A percentile compares a stretch with the other conserved stretches of the same genome.
These are phyloP conservation scores for Forbesichthys agassizii DNA, from an alignment of 2,113 vertebrate genomes.

Conservation along the genomic window DNA sequence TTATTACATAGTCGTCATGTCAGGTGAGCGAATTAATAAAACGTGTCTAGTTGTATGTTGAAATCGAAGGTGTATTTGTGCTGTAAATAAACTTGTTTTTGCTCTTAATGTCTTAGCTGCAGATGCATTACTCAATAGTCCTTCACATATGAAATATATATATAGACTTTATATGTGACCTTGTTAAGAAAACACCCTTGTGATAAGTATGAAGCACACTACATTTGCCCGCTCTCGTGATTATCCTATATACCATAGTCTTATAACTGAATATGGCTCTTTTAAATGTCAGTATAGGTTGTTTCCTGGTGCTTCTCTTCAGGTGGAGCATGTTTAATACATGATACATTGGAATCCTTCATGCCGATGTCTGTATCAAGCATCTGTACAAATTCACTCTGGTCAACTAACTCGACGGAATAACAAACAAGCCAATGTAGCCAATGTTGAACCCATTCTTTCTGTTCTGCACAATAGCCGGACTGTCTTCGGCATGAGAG, in stretches of 20 bases:
- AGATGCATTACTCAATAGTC: not conserved
- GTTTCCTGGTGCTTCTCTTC: not conserved
- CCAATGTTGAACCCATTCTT: not conserved
- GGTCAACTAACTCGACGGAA: not conserved
- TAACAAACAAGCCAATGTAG: not conserved
- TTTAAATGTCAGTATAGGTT: not conserved
- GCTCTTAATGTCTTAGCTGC: not conserved
- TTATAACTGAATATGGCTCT: too few relatives aligned
- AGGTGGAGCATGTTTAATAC: not conserved
- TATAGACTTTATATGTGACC: conserved; percentile 8
- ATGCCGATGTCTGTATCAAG: conserved; percentile 7
- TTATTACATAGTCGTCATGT: not conserved
- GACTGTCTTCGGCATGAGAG: not conserved
- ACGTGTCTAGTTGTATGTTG: not conserved
- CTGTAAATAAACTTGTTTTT: not conserved
- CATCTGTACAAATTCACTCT: not conserved
- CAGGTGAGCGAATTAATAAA: not conserved
- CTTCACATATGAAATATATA: conserved; percentile 22
- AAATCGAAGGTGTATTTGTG: not conserved
- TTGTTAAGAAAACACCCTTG: conserved; percentile 22
- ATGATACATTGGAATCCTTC: not conserved
- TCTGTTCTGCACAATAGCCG: conserved; percentile 9
- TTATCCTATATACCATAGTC: not conserved
- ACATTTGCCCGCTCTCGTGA: conserved; percentile 2
- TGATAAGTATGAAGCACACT: conserved; percentile 16